Conservation (phyloP, 2,113 vertebrate genomes). For the Potamarius usumacintae region DNA sequence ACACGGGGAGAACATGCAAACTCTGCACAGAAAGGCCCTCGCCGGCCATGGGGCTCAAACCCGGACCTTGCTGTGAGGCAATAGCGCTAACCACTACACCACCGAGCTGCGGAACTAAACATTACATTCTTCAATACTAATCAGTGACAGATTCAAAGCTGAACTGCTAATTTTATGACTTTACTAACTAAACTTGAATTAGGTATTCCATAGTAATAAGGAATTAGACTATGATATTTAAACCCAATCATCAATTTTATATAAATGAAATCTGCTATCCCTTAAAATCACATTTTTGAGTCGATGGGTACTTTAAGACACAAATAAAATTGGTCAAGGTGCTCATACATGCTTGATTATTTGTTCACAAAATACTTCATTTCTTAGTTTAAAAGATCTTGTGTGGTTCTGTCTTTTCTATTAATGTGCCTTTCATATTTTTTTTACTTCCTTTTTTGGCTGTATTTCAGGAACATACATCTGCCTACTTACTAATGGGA, state of each 20-base stretch:
- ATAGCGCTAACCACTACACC: too few species aligned
- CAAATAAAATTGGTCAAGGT: not conserved
- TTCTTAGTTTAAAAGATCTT: not conserved
- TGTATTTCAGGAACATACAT: slow-evolving; percentile 60
- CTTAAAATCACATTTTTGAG: too few species aligned
- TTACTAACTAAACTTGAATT: not conserved
- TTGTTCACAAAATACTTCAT: not conserved
- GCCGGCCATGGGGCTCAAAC: too few species aligned
- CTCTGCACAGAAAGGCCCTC: too few species aligned
- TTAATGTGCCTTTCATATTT: not conserved
- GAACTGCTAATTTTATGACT: not conserved
- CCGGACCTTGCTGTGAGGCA: too few species aligned
- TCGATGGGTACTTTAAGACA: not conserved
- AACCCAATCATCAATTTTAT: not conserved
- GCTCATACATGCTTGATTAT: not conserved
- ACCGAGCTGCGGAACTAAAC: too few species aligned
- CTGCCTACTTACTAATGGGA: slow-evolving; percentile 59
- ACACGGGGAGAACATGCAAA: too few species aligned
- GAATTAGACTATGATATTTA: not conserved
- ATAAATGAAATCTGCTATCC: not conserved
- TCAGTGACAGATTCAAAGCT: not conserved
- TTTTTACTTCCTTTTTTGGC: not conserved
- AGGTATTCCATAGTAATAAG: not conserved
- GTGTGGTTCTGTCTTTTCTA: not conserved
- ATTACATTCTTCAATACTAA: not conserved